Evolutionary conservation across 2,113 vertebrate species (phyloP).

Genomic region (crab-eating macaque (Macaca fascicularis)): DNA sequence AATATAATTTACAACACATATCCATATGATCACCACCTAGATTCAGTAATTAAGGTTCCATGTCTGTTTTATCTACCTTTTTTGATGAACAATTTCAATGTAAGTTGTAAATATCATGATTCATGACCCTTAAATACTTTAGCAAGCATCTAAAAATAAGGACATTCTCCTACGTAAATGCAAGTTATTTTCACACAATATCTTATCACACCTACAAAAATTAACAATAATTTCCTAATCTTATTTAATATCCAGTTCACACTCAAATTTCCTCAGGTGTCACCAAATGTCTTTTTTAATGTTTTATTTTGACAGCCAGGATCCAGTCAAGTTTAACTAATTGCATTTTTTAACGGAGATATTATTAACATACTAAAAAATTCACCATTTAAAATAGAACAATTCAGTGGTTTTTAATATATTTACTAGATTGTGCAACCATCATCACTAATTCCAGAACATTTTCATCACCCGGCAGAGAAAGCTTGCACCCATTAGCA

Average conservation of each 20-base stretch:
- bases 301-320: conserved; percentile 39
- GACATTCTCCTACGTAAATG: not conserved
- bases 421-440: not conserved
- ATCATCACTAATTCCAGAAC: not conserved
- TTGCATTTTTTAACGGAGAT: conserved; percentile 47
- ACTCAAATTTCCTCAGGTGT: conserved; percentile 33
- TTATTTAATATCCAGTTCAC: conserved; percentile 46
- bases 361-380: conserved; percentile 20
- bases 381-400: not conserved
- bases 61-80: not conserved
- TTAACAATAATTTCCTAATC: not conserved
- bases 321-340: conserved; percentile 42
- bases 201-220: not conserved
- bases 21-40: not conserved
- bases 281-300: conserved; percentile 46
- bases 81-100: not conserved
- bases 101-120: conserved; percentile 16
- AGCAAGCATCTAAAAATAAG: conserved; percentile 27
- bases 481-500: not conserved
- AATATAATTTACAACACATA: not conserved
- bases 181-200: not conserved
- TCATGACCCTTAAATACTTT: conserved; percentile 25
- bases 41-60: not conserved
- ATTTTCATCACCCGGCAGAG: not conserved
- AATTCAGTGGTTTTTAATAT: not conserved